A percentile compares a stretch with the other conserved stretches of the same genome.
Conservation (phyloP, 1,140 invertebrate genomes). For the Drosophila watanabei region DNA sequence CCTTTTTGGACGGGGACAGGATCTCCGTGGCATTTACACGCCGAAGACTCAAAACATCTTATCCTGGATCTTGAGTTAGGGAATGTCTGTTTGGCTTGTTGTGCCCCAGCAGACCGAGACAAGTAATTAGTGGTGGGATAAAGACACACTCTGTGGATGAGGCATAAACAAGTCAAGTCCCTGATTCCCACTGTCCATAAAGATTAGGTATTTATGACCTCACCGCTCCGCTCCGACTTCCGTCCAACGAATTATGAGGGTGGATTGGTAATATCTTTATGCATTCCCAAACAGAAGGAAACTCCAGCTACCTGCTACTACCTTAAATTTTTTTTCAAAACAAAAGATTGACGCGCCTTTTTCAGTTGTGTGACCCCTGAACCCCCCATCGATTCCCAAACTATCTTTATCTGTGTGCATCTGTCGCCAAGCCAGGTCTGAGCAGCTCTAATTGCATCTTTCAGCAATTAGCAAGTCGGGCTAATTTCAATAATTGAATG, state of each 20-base stretch:
- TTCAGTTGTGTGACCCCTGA: background rate
- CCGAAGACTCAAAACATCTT: conserved; percentile 22
- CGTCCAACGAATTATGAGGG: conserved; percentile 46
- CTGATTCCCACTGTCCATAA: conserved; percentile 52
- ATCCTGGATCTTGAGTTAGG: conserved; percentile 47
- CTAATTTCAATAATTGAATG: conserved; percentile 69
- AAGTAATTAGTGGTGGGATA: conserved; percentile 46
- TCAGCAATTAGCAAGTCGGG: conserved; percentile 54
- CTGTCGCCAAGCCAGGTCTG: conserved; percentile 30
- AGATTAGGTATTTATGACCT: conserved; percentile 51
- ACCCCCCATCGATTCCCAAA: conserved; percentile 14
- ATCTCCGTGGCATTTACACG: conserved; percentile 36
- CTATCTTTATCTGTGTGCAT: conserved; percentile 31
- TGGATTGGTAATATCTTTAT: conserved; percentile 44
- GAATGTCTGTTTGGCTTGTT: conserved; percentile 23
- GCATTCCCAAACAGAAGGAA: conserved; percentile 23
- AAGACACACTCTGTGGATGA: conserved; percentile 19
- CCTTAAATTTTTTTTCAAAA: background rate
- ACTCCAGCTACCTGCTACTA: conserved; percentile 21
- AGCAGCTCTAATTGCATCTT: conserved; percentile 29
- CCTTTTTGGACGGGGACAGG: conserved; percentile 33
- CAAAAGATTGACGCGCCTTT: conserved; percentile 16
- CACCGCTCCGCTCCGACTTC: conserved; percentile 25
- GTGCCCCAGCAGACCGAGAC: conserved; percentile 28
- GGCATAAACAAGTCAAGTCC: conserved; percentile 53